phyloP scores from a whole-genome alignment of 2,113 vertebrate species.

The Vicugna pacos region DNA sequence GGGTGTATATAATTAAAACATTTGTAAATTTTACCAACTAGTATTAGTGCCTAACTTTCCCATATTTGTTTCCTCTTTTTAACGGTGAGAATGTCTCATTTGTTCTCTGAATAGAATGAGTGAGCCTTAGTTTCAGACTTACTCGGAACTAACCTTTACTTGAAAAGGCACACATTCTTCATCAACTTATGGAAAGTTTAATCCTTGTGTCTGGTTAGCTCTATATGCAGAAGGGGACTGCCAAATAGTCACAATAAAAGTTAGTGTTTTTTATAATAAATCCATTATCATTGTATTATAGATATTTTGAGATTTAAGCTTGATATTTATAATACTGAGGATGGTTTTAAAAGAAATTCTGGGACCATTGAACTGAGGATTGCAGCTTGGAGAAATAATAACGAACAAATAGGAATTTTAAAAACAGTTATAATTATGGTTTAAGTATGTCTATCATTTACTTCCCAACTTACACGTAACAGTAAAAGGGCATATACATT shows the following conservation, averaged over 20 bases:
- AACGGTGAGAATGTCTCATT: neutral
- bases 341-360: slow-evolving; percentile 30
- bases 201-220: slow-evolving; percentile 26
- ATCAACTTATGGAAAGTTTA: neutral
- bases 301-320: neutral
- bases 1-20: slow-evolving; percentile 70
- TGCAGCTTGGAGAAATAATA: neutral
- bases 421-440: neutral
- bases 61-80: slow-evolving; percentile 37
- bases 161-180: slow-evolving; percentile 5
- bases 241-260: neutral
- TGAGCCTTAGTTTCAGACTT: slow-evolving; percentile 40
- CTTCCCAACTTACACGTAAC: slow-evolving; percentile 6
- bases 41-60: slow-evolving; percentile 62
- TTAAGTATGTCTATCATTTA: neutral
- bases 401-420: neutral
- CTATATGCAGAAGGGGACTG: slow-evolving; percentile 10
- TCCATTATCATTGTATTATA: neutral
- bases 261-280: neutral
- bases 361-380: neutral
- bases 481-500: neutral
- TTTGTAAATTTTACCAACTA: slow-evolving; percentile 67
- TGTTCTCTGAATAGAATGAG: slow-evolving; percentile 36
- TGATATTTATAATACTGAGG: neutral
- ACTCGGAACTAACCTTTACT: slow-evolving; percentile 6